phyloP scores from a whole-genome alignment of 2,113 vertebrate species.

The Sclerurus mexicanus region DNA sequence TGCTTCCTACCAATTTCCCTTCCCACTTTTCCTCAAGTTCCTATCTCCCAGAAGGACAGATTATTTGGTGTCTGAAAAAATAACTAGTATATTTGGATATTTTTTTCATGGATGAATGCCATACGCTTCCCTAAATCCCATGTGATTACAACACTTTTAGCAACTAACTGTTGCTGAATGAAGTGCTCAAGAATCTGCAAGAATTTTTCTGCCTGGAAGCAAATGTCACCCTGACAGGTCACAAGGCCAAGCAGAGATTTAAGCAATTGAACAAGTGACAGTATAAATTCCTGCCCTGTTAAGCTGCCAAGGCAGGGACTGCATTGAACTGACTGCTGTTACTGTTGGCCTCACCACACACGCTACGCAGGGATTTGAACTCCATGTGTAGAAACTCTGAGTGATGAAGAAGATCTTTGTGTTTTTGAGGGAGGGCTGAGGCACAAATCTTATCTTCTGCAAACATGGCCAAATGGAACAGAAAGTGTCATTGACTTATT shows the following conservation, averaged over 20 bases:
- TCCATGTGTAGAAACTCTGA: not conserved
- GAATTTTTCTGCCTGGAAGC: not conserved
- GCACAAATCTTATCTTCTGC: not conserved
- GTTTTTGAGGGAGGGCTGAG: not conserved
- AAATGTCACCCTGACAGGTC: constrained; percentile 9
- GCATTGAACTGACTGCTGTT: not conserved
- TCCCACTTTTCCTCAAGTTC: not conserved
- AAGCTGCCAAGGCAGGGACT: not conserved
- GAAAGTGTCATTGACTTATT: not conserved
- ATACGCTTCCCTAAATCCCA: not conserved
- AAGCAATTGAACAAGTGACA: not conserved
- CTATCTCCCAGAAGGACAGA: not conserved
- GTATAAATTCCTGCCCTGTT: constrained; percentile 9
- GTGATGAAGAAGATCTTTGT: constrained; percentile 3
- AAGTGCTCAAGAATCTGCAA: not conserved
- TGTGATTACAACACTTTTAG: rapidly evolving
- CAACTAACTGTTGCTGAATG: not conserved
- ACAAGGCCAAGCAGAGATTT: not conserved
- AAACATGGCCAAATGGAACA: not conserved
- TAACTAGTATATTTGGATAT: not conserved
- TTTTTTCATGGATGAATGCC: not conserved
- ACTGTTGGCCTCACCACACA: not conserved
- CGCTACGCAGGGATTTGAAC: not conserved
- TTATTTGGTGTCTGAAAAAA: not conserved
- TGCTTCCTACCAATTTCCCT: not conserved